Evolutionary conservation across 1,140 invertebrate species (phyloP), one percentile per base, ranked within the genome.

Genomic region (Meloidogyne exigua): DNA sequence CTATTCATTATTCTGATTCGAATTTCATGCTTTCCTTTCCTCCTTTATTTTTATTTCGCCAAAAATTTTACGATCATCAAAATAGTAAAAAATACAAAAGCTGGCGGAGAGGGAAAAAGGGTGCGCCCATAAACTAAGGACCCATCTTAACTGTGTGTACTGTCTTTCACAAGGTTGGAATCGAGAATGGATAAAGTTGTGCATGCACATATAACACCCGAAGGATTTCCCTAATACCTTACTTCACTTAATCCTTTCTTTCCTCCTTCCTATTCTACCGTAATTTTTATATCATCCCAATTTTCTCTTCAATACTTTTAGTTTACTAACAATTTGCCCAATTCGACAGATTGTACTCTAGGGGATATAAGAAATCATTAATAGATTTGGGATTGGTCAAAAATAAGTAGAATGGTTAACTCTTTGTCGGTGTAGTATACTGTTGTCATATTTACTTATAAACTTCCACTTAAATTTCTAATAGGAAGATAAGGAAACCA

Each of bases 131-230:
- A 57, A 57, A 49, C 44, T 15, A 49, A 9, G 7, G 5, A 57
- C 18, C 49, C 49, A n/a, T 57, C n/a, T 57, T 18, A 57, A 39
- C n/a, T 57, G 7, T 57, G 15, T 57, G 18, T 57, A 57, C 49
- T 12, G 49, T 57, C 18, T 12, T 57, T n/a, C 18, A n/a, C 44
- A 57, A 57, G 49, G 49, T 57, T 57, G 49, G 18, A 18, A 57
- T 57, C 49, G 49, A n/a, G 49, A 57, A 57, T 49, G 44, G 18
- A 44, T 49, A 49, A 49, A 49, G 18, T 49, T 7, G n/a, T 57
- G 49, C 49, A 57, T 57, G 15, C 49, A 57, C 49, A 57, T 57
- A 57, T n/a, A 57, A 57, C 49, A 57, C 49, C 49, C 49, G n/a
- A n/a, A 57, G 49, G 49, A 57, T 57, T 57, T 12, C 49, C 49